phyloP scores from a whole-genome alignment of 1,140 invertebrate species.

The Heliconius himera region DNA sequence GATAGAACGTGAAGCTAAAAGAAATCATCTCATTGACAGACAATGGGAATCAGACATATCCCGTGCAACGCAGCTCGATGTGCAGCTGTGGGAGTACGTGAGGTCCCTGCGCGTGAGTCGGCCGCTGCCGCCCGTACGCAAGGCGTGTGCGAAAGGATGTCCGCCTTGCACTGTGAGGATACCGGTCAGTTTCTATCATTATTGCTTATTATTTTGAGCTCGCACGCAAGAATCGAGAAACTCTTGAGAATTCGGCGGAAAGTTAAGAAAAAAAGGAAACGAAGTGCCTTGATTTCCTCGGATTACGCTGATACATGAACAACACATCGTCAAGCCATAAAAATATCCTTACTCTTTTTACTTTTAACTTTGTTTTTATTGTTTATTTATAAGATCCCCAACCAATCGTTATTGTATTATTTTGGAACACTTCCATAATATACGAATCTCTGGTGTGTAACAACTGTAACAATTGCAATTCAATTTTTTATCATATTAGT shows the following conservation, averaged over 20 bases:
- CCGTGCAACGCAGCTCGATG: constrained; percentile 47
- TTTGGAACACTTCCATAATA: no score
- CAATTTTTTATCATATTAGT: no score
- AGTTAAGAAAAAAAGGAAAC: background rate
- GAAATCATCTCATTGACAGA: constrained; percentile 25
- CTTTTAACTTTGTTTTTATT: background rate
- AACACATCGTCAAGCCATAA: background rate
- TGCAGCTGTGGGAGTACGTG: constrained; percentile 52
- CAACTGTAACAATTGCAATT: no score
- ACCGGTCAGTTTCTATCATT: constrained; percentile 41
- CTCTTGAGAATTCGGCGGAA: background rate
- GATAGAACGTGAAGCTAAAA: no score
- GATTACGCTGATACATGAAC: background rate
- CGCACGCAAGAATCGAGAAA: no score
- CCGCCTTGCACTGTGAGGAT: constrained; percentile 44
- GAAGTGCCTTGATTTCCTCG: background rate
- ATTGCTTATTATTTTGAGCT: background rate
- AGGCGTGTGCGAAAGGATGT: constrained; percentile 51
- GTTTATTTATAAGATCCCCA: background rate
- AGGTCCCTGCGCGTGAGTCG: constrained; percentile 46
- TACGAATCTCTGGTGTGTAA: no score
- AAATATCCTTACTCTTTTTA: background rate
- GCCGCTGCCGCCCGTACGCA: constrained; percentile 47
- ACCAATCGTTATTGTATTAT: background rate
- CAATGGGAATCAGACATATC: constrained; percentile 52